These are phyloP conservation scores for Merops nubicus DNA, from an alignment of 2,113 vertebrate genomes.

Conservation along the genomic window DNA sequence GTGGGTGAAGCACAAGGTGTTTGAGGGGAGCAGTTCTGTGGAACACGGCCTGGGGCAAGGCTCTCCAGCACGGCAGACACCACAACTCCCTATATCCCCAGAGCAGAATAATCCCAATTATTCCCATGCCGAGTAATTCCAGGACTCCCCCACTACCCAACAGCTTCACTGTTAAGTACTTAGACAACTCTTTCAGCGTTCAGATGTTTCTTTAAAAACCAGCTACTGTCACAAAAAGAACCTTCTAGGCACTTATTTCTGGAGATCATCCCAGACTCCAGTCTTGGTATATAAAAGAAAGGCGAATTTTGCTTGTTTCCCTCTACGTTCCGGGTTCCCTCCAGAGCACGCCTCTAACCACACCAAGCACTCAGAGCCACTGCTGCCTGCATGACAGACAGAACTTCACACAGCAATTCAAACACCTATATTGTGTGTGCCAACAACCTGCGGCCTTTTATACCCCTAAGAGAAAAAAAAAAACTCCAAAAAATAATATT, in stretches of 20 bases:
- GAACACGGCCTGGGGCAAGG: background rate
- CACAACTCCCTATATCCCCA: background rate
- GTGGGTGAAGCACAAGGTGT: accelerated
- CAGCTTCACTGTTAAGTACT: background rate
- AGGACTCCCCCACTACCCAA: background rate
- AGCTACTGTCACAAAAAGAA: background rate
- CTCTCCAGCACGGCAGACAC: no score
- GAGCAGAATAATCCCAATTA: no score
- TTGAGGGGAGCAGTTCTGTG: background rate
- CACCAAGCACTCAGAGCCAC: background rate
- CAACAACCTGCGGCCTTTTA: background rate
- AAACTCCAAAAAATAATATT: background rate
- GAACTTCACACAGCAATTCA: accelerated
- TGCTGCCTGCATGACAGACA: accelerated
- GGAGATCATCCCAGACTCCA: background rate
- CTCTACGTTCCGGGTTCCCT: accelerated
- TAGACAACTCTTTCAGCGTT: accelerated
- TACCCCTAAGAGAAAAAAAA: accelerated
- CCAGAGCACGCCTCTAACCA: accelerated
- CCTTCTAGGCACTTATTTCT: background rate
- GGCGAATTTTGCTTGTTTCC: background rate
- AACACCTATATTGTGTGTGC: accelerated
- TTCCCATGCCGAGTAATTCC: background rate
- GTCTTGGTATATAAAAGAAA: accelerated
- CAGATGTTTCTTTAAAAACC: background rate